These are phyloP conservation scores for Neoaliturus tenellus DNA, from an alignment of 2,888 invertebrate species.

Conservation along the genomic window DNA sequence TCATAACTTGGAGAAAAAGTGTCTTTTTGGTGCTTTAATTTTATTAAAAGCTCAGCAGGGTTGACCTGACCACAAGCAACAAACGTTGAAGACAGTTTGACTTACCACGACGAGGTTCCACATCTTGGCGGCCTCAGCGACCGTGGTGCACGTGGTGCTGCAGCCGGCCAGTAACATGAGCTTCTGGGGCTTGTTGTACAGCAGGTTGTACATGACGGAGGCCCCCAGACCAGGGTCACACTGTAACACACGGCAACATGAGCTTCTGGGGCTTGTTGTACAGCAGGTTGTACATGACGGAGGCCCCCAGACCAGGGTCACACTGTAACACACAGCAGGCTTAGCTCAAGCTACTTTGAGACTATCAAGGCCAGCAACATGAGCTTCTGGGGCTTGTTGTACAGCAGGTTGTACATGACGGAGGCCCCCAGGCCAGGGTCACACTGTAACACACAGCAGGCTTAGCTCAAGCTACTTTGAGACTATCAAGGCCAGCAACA, in stretches of 20 bases:
- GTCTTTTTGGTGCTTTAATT: no score
- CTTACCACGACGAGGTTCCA: conserved; percentile 99
- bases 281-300: conserved; percentile 98
- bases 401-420: conserved; percentile 98
- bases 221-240: conserved; percentile 99
- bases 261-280: conserved; percentile 97
- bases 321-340: conserved; percentile 94
- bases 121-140: conserved; percentile 99
- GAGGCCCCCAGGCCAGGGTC: conserved; percentile 98
- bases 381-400: conserved; percentile 95
- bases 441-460: conserved; percentile 92
- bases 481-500: no score
- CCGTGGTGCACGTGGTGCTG: conserved; percentile 98
- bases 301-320: conserved; percentile 98
- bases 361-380: conserved; percentile 94
- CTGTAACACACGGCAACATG: conserved; percentile 88
- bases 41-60: no score
- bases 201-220: conserved; percentile 98
- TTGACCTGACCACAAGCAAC: no score
- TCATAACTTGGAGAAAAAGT: no score
- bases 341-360: no score
- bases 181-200: conserved; percentile 97
- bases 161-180: conserved; percentile 97
- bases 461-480: no score
- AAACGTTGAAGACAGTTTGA: conserved; percentile 66